A percentile compares a stretch with the other conserved stretches of the same genome.
phyloP scores from a whole-genome alignment of 2,888 invertebrate genomes.

The Notodonta ziczac region DNA sequence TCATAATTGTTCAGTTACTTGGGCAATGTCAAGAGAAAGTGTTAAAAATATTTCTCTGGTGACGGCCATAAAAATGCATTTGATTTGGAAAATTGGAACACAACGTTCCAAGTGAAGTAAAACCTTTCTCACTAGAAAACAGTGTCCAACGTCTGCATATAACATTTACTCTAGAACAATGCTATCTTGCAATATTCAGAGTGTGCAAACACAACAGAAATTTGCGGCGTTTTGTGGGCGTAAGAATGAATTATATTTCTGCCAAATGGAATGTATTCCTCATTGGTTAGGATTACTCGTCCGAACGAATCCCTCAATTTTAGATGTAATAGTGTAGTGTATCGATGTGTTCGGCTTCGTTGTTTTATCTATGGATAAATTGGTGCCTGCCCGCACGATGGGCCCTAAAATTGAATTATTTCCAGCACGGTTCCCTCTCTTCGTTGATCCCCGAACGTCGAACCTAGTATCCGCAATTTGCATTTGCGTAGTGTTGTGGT shows the following conservation, averaged over 20 bases:
- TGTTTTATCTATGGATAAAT: constrained; percentile 66
- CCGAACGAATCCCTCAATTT: constrained; percentile 25
- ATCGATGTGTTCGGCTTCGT: constrained; percentile 14
- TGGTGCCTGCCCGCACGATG: constrained; percentile 57
- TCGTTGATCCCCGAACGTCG: constrained; percentile 31
- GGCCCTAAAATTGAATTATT: constrained; percentile 70
- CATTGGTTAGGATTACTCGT: constrained; percentile 21
- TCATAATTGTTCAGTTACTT: too few relatives aligned
- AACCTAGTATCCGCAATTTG: constrained; percentile 50
- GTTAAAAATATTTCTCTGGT: too few relatives aligned
- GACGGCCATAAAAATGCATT: too few relatives aligned
- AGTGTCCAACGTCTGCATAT: constrained; percentile 11
- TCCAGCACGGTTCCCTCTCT: constrained; percentile 47
- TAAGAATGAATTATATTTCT: constrained; percentile 32
- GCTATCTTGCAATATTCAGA: constrained; percentile 20
- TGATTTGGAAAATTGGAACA: not conserved
- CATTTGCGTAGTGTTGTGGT: constrained; percentile 44
- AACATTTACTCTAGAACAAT: constrained; percentile 13
- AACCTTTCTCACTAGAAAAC: constrained; percentile 4
- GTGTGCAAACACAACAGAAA: constrained; percentile 20
- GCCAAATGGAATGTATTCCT: constrained; percentile 27
- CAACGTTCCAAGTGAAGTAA: not conserved
- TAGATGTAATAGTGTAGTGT: constrained; percentile 15
- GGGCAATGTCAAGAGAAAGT: too few relatives aligned
- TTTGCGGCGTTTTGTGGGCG: constrained; percentile 8